Evolutionary conservation across 1,140 invertebrate species (phyloP).

Genomic region (Prorops nasuta): DNA sequence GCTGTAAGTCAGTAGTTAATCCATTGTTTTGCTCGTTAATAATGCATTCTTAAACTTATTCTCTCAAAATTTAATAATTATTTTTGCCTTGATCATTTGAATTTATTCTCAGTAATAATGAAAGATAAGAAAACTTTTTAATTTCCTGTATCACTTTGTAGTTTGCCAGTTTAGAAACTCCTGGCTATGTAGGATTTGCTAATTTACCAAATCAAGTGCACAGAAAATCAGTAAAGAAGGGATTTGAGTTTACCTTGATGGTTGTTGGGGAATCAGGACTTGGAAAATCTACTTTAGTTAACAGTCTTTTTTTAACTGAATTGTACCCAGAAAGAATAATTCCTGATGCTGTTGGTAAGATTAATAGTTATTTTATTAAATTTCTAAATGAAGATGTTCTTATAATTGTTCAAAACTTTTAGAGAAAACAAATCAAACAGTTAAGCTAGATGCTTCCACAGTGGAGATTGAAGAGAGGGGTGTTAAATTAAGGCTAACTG

Average conservation of each 20-base stretch:
- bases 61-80: too few species aligned
- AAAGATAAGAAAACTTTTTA: too few species aligned
- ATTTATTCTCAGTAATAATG: too few species aligned
- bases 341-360: conserved; percentile 79
- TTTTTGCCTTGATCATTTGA: too few species aligned
- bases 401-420: conserved; percentile 9
- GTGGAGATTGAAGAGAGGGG: conserved; percentile 93
- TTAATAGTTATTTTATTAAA: background rate
- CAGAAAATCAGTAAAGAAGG: conserved; percentile 94
- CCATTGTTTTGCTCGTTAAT: too few species aligned
- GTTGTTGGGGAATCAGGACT: conserved; percentile 96
- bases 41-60: too few species aligned
- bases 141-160: conserved; percentile 45
- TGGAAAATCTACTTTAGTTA: conserved; percentile 97
- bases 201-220: conserved; percentile 95
- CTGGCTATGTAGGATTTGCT: conserved; percentile 90
- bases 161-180: conserved; percentile 79
- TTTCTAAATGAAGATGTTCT: conserved; percentile 2
- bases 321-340: conserved; percentile 86
- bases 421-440: conserved; percentile 88
- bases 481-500: conserved; percentile 83
- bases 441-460: conserved; percentile 86
- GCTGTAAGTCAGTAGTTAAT: conserved; percentile 43
- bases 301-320: conserved; percentile 96
- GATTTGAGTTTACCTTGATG: conserved; percentile 98